Conservation (phyloP, 2,113 vertebrate species). For the Oncorhynchus kisutch region DNA sequence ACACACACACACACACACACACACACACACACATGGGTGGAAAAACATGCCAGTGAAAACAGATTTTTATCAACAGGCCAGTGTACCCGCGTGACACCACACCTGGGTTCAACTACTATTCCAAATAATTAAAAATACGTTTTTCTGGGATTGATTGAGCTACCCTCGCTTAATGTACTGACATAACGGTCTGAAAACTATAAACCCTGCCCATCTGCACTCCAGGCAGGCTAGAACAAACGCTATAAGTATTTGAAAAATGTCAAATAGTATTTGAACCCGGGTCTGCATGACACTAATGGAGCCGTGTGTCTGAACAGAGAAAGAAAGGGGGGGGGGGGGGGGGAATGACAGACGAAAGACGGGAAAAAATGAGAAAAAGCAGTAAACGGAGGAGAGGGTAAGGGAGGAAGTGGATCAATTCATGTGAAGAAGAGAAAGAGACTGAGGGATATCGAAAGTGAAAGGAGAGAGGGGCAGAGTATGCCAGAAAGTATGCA, state of each 20-base stretch:
- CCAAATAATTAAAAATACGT: no score
- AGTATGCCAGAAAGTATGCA: background rate
- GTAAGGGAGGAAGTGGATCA: background rate
- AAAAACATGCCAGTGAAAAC: constrained; percentile 14
- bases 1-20: no score
- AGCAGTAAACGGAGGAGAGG: no score
- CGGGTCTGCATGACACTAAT: constrained; percentile 23
- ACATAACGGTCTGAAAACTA: no score
- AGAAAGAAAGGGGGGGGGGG: background rate
- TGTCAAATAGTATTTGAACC: no score
- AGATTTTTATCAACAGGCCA: constrained; percentile 24
- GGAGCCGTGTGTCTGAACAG: constrained; percentile 9
- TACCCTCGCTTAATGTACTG: no score
- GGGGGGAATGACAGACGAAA: background rate
- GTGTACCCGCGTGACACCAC: background rate
- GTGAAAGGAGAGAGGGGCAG: background rate
- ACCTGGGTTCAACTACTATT: no score
- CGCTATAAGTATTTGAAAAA: no score
- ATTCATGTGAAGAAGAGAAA: background rate
- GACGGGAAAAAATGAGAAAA: background rate
- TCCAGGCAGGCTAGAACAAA: background rate
- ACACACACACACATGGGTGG: no score
- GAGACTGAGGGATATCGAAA: background rate
- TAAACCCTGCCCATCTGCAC: no score
- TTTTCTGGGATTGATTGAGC: no score